Evolutionary conservation across 2,888 invertebrate genomes (phyloP).

Genomic region (Spilosoma lubricipeda): DNA sequence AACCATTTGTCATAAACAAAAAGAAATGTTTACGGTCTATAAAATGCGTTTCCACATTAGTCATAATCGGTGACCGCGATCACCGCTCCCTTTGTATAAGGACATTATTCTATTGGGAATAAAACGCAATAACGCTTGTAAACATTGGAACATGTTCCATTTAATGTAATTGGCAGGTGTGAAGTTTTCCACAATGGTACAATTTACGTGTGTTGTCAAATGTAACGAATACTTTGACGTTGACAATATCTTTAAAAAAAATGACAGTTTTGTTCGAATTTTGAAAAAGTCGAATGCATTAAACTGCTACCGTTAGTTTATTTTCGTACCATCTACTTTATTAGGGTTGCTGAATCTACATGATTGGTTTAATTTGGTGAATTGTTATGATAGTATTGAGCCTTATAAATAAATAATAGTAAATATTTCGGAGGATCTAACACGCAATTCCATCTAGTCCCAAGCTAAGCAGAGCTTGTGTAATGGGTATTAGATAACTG

Average conservation of each 20-base stretch:
- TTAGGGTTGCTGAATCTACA: neutral
- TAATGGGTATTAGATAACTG: too few relatives aligned
- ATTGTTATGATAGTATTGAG: neutral
- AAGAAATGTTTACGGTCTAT: constrained; percentile 50
- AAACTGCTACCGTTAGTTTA: too few relatives aligned
- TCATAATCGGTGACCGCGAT: constrained; percentile 48
- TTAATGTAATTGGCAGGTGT: constrained; percentile 49
- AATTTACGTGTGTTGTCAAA: constrained; percentile 18
- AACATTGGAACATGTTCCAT: constrained; percentile 32
- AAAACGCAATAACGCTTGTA: constrained; percentile 35
- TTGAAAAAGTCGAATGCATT: neutral
- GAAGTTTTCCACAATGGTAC: constrained; percentile 29
- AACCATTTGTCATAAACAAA: constrained; percentile 37
- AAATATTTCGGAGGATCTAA: too few relatives aligned
- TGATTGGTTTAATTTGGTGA: neutral
- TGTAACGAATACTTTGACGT: constrained; percentile 12
- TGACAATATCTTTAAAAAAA: neutral
- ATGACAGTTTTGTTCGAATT: neutral
- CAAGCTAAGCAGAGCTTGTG: too few relatives aligned
- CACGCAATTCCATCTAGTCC: too few relatives aligned
- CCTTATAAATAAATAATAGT: too few relatives aligned
- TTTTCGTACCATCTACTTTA: neutral
- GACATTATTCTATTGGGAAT: constrained; percentile 32
- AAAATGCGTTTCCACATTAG: constrained; percentile 51
- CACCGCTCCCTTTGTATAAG: constrained; percentile 51